Base-by-base conservation (phyloP, 2,888 invertebrate genomes). In the Ophonus ardosiacus region DNA sequence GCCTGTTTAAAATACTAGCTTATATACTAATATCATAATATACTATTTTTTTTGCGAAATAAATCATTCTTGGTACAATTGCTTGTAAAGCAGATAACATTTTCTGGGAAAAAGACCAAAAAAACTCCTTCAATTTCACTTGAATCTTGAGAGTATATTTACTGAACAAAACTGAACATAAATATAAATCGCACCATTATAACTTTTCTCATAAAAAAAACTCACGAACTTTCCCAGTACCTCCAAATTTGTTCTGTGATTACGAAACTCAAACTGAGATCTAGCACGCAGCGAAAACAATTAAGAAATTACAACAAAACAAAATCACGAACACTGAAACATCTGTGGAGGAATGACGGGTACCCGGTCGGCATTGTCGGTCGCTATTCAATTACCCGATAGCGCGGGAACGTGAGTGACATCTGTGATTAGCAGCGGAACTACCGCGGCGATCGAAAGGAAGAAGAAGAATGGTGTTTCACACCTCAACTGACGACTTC, bases 391-490 rank as follows among this genome's bases (percentile, higher is more conserved):
- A 74, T 74, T 74, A 74, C 13, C 31, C 40, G 68, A 74, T 74
- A 74, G 71, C 71, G 71, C 82, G 56, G 56, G 56, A 71, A 68
- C 51, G 18, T 83, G 83, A 83, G 83, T 83, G 83, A 83, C 83
- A 83, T 83, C 83, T 76, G 61, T 76, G 83, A 83, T 83, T 83
- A 83, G 83, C 83, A 59, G 59, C 21, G 40, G 63, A 61, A 80
- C 80, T 65, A 68, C 68, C 38, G 51, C 65, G 51, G 68, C 24
- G 68, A 21, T 81, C 40, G 10, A 40, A 51, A 21, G 40, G 21
- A 56, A n/a, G n/a, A 68, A 31, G n/a, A 82, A 10, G 57, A n/a
- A 24, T n/a, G 68, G 82, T 82, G 24, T 51, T 82, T 82, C 82
- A 63, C 83, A 83, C 59, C 83, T 83, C 71, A 61, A 31, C 74